Conservation (phyloP, 2,888 invertebrate species). For the Tinea trinotella region DNA sequence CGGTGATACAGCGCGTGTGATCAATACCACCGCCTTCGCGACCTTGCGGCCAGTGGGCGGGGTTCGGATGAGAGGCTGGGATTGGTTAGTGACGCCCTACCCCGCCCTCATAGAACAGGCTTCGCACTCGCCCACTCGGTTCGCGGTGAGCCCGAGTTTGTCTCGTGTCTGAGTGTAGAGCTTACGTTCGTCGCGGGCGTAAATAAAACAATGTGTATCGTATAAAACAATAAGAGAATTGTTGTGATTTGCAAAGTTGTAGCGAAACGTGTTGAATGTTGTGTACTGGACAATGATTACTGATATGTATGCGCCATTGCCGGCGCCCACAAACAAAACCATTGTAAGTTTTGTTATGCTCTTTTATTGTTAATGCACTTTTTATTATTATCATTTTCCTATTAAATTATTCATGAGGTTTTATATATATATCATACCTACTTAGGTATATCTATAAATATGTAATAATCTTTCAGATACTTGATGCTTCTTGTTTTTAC, state of each 20-base stretch:
- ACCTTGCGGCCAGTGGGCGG: conserved; percentile 54
- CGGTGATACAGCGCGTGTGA: conserved; percentile 53
- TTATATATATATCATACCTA: no score
- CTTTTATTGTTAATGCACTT: not conserved
- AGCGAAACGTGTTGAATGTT: conserved; percentile 10
- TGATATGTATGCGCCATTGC: conserved; percentile 64
- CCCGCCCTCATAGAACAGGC: conserved; percentile 28
- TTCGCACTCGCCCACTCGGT: conserved; percentile 30
- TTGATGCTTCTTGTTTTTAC: no score
- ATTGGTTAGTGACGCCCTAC: conserved; percentile 47
- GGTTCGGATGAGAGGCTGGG: conserved; percentile 50
- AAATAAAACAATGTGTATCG: conserved; percentile 8
- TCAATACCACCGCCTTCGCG: conserved; percentile 63
- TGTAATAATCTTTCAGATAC: no score
- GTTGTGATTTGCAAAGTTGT: not conserved
- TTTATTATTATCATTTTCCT: conserved; percentile 2
- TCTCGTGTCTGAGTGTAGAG: not conserved
- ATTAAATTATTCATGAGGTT: no score
- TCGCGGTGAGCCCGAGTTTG: conserved; percentile 21
- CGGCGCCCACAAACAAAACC: conserved; percentile 54
- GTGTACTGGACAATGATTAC: conserved; percentile 49
- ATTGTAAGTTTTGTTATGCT: conserved; percentile 50
- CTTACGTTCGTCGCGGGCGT: not conserved
- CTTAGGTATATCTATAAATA: no score
- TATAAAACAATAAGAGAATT: conserved; percentile 6